Base-by-base conservation (phyloP, 2,888 invertebrate species). In the Leptinotarsa juncta region DNA sequence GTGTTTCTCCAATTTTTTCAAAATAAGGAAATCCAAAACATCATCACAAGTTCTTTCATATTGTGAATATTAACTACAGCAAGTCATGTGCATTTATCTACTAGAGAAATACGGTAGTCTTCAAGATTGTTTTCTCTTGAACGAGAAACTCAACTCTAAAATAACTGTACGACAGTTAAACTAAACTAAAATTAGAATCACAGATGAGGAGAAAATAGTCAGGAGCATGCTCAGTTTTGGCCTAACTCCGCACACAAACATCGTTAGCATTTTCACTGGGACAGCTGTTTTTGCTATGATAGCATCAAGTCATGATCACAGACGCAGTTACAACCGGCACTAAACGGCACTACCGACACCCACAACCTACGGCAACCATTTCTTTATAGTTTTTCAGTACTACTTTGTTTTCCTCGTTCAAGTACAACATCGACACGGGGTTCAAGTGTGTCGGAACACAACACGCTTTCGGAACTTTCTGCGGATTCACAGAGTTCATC, bases 301-400 rank as follows among this genome's bases (percentile, higher is more conserved):
- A 71, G 77, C 75, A 77, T 79, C 78, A 71, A 77, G 74, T 75
- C 66, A 69, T 50, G 72, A 78, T 79, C 80, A 80, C 80, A 80
- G 80, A 78, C 76, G 73, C 70, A 67, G 70, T 67, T 67, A 71
- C 55, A 70, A 65, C 18, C 55, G 42, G 69, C 23, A 42, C 62
- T n/a, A 51, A 70, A 48, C 23, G 72, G 73, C 73, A 86, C 86
- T 87, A 98, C 91, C 97, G 96, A 91, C 99, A 99, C 75, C 99
- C 99, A 89, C 99, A 99, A 74, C 97, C 97, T 83, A 96, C 94
- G 80, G 99, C 99, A 84, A 97, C 94, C 99, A 99, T 99, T 89
- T 99, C 98, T 90, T 97, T 96, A 90, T 99, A 99, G 90, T 96
- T 98, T 90, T 99, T 99, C 85, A 99, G 92, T 87, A 98, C 97